Evolutionary conservation across 2,888 invertebrate genomes (phyloP).

Genomic region (Eupithecia subfuscata): DNA sequence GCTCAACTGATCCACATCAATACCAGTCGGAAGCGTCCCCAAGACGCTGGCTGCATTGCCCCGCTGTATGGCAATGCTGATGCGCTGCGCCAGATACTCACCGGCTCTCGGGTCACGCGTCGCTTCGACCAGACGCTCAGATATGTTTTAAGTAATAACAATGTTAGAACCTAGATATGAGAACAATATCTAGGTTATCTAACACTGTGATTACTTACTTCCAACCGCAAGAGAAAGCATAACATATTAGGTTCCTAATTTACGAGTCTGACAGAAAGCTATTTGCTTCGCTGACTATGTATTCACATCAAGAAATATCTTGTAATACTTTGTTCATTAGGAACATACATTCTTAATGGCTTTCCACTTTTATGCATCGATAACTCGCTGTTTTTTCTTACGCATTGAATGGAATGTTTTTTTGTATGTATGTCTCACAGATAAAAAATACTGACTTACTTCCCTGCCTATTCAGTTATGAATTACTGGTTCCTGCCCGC

Average conservation of each 20-base stretch:
- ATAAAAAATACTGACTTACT: neutral
- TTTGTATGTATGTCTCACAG: neutral
- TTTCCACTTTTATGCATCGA: conserved; percentile 8
- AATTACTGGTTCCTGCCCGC: too few species aligned
- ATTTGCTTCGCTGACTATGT: conserved; percentile 50
- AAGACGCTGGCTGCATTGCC: too few species aligned
- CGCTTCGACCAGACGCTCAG: too few species aligned
- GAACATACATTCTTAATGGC: conserved; percentile 2
- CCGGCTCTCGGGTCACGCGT: too few species aligned
- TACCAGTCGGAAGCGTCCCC: too few species aligned
- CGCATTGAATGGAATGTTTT: neutral
- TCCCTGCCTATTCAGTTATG: too few species aligned
- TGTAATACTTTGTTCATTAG: conserved; percentile 14
- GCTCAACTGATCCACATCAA: too few species aligned
- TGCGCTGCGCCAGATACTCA: too few species aligned
- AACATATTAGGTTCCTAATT: conserved; percentile 18
- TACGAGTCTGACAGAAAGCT: conserved; percentile 37
- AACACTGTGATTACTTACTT: neutral
- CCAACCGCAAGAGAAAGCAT: neutral
- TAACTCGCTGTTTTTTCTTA: neutral
- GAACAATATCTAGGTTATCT: neutral
- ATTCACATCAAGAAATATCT: conserved; percentile 53
- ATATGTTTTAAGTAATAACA: too few species aligned
- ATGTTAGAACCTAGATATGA: too few species aligned
- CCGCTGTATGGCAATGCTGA: too few species aligned